Evolutionary conservation across 1,140 invertebrate species (phyloP).

Genomic region (Anagrus nilaparvatae): DNA sequence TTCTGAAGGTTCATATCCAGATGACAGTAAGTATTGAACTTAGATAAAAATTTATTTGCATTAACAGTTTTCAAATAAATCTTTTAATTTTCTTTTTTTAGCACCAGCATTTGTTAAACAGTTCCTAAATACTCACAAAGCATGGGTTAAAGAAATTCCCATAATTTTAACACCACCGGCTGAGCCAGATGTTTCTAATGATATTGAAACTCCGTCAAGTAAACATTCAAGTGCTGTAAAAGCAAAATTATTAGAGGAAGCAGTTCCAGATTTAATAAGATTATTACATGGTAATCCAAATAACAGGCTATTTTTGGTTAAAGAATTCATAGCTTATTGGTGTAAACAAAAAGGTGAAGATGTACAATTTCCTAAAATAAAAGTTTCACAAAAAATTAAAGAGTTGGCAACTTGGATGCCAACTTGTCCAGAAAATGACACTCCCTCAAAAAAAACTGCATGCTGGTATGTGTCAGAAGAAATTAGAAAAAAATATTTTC

Average conservation of each 20-base stretch:
- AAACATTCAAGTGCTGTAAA: constrained; percentile 27
- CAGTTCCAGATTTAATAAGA: constrained; percentile 54
- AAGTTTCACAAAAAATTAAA: constrained; percentile 46
- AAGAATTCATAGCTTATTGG: constrained; percentile 56
- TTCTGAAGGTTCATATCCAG: constrained; percentile 22
- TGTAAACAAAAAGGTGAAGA: constrained; percentile 26
- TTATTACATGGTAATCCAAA: constrained; percentile 58
- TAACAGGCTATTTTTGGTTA: constrained; percentile 47
- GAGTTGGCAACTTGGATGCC: constrained; percentile 51
- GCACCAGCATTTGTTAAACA: constrained; percentile 29
- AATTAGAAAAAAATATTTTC: constrained; percentile 45
- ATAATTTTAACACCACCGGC: constrained; percentile 24
- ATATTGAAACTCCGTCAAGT: constrained; percentile 9
- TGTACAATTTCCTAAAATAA: constrained; percentile 35
- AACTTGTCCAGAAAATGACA: constrained; percentile 46
- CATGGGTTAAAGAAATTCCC: constrained; percentile 35
- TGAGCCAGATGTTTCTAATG: constrained; percentile 22
- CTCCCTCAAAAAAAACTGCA: no score
- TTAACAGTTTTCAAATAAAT: neutral
- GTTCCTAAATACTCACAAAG: constrained; percentile 34
- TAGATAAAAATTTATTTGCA: neutral
- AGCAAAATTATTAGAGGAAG: constrained; percentile 45
- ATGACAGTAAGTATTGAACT: constrained; percentile 26
- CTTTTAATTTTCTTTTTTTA: constrained; percentile 21
- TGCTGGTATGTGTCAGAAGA: constrained; percentile 61